These are phyloP conservation scores for Nesoenas mayeri DNA, from an alignment of 2,113 vertebrate species.

Conservation along the genomic window DNA sequence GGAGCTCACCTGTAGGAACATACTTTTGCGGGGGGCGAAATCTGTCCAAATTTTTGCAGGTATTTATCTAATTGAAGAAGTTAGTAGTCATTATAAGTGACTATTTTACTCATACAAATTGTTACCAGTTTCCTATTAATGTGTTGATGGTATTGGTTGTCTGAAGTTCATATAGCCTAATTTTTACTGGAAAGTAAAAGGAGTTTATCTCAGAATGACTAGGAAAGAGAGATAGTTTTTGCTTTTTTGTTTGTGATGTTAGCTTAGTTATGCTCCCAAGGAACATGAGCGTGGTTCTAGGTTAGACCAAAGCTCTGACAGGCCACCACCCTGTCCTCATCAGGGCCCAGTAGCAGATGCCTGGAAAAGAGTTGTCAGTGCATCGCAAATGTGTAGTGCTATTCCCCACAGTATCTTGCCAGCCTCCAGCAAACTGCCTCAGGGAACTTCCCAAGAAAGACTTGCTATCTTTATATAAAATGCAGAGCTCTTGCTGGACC, in stretches of 20 bases:
- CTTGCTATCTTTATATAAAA: background rate
- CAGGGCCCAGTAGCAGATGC: background rate
- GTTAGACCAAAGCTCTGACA: background rate
- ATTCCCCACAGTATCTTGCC: background rate
- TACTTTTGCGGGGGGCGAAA: background rate
- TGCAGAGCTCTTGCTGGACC: background rate
- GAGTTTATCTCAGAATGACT: background rate
- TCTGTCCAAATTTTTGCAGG: background rate
- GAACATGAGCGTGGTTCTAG: background rate
- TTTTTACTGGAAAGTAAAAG: background rate
- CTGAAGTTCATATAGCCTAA: background rate
- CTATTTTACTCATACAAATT: background rate
- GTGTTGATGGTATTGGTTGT: background rate
- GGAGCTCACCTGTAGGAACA: background rate
- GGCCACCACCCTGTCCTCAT: background rate
- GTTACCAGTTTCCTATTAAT: background rate
- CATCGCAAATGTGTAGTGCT: background rate
- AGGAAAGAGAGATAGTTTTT: background rate
- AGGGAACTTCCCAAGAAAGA: background rate
- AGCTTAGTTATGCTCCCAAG: background rate
- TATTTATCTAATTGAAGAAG: background rate
- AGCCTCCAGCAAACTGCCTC: background rate
- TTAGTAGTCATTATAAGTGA: background rate
- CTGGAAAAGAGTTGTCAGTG: background rate
- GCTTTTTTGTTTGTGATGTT: background rate